A percentile compares a stretch with the other conserved stretches of the same genome.
phyloP scores from a whole-genome alignment of 2,888 invertebrate species.

The Bellardia pandia region DNA sequence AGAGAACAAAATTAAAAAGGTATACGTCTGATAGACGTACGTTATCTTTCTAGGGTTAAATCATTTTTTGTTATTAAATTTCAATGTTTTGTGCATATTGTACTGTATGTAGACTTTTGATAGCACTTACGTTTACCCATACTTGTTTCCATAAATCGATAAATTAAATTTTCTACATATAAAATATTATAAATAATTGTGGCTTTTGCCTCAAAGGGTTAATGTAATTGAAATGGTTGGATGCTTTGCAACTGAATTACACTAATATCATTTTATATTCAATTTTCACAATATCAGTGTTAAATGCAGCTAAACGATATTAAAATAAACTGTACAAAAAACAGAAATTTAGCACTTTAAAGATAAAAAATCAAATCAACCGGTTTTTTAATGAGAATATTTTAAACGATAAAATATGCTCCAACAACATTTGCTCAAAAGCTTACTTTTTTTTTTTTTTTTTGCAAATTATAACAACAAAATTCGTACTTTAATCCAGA shows the following conservation, averaged over 20 bases:
- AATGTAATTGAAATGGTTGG: conserved; percentile 3
- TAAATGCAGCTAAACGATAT: neutral
- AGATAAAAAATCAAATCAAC: conserved; percentile 39
- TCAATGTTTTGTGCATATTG: too few relatives aligned
- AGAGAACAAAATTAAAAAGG: too few relatives aligned
- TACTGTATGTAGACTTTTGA: too few relatives aligned
- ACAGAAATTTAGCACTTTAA: conserved; percentile 36
- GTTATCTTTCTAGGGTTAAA: too few relatives aligned
- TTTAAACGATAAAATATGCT: neutral
- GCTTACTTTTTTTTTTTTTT: neutral
- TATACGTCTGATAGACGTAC: too few relatives aligned
- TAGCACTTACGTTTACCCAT: too few relatives aligned
- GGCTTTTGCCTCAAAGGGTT: neutral
- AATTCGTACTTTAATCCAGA: conserved; percentile 50
- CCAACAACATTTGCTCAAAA: neutral
- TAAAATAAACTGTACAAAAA: neutral
- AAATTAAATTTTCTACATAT: too few relatives aligned
- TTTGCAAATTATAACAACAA: conserved; percentile 8
- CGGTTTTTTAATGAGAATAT: conserved; percentile 51
- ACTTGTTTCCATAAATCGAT: too few relatives aligned
- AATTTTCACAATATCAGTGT: conserved; percentile 16
- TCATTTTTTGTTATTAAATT: too few relatives aligned
- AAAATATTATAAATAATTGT: too few relatives aligned
- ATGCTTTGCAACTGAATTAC: neutral
- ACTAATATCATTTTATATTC: conserved; percentile 8